phyloP scores from a whole-genome alignment of 1,140 invertebrate genomes.

The Neuroterus valhalla region DNA sequence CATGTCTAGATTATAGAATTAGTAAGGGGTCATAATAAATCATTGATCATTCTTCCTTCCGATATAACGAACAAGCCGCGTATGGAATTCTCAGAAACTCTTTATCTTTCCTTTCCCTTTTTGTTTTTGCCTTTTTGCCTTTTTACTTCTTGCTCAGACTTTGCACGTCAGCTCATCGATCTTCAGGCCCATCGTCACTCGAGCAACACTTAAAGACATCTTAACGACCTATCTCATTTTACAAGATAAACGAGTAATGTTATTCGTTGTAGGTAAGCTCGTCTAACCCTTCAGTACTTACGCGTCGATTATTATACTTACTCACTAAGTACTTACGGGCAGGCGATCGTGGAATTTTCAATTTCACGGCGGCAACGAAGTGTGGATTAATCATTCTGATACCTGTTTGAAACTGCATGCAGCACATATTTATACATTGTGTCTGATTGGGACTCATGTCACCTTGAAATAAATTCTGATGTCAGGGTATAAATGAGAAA shows the following conservation, averaged over 20 bases:
- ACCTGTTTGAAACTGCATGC: not conserved
- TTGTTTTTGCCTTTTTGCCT: not conserved
- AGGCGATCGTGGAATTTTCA: constrained; percentile 21
- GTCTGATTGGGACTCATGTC: no score
- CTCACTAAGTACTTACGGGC: not conserved
- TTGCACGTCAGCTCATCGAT: constrained; percentile 32
- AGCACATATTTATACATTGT: no score
- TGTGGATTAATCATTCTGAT: not conserved
- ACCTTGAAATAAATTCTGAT: no score
- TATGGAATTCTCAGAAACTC: not conserved
- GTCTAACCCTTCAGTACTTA: not conserved
- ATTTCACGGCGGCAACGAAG: not conserved
- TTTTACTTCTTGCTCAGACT: not conserved
- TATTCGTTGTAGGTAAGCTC: no score
- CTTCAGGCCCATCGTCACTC: constrained; percentile 23
- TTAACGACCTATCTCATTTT: constrained; percentile 21
- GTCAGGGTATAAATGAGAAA: no score
- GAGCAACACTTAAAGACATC: not conserved
- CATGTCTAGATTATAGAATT: constrained; percentile 70
- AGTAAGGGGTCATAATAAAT: constrained; percentile 65
- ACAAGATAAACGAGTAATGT: not conserved
- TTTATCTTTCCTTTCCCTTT: not conserved
- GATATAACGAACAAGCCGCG: constrained; percentile 4
- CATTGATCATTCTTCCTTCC: constrained; percentile 43
- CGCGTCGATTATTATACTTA: constrained; percentile 19